These are phyloP conservation scores for Rhadina sibilatrix DNA, from an alignment of 2,113 vertebrate genomes.

Conservation along the genomic window DNA sequence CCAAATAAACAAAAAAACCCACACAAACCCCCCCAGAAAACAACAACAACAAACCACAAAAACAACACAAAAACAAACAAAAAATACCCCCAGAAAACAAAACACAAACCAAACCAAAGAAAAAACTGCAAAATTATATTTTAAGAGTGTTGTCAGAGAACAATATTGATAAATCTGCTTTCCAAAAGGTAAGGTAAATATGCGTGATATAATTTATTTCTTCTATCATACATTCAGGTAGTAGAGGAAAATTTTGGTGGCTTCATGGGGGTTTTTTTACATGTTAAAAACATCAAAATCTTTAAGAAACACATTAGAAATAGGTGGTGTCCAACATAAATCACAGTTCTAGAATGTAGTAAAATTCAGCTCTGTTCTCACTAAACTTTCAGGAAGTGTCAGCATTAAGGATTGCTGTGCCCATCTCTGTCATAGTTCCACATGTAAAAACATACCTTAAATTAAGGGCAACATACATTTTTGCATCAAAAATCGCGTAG, in stretches of 20 bases:
- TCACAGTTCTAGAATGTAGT: neutral
- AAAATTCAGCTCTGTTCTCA: neutral
- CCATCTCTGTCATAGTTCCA: neutral
- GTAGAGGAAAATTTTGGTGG: neutral
- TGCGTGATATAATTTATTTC: neutral
- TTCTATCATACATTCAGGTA: neutral
- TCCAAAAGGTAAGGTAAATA: neutral
- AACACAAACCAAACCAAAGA: neutral
- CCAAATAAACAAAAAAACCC: too few relatives aligned
- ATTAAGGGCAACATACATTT: neutral
- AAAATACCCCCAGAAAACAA: too few relatives aligned
- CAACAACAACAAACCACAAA: too few relatives aligned
- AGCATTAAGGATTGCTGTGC: neutral
- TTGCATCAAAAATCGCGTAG: neutral
- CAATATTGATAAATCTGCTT: neutral
- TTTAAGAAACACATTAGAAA: neutral
- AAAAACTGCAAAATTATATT: neutral
- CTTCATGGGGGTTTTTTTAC: rapidly evolving
- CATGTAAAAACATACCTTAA: neutral
- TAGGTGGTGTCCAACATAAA: neutral
- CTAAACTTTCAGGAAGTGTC: neutral
- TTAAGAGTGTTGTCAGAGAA: neutral
- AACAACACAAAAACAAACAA: too few relatives aligned
- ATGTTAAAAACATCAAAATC: neutral
- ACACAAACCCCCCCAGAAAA: too few relatives aligned